Evolutionary conservation across 2,888 invertebrate genomes (phyloP).

Genomic region (Campoplex capitator): DNA sequence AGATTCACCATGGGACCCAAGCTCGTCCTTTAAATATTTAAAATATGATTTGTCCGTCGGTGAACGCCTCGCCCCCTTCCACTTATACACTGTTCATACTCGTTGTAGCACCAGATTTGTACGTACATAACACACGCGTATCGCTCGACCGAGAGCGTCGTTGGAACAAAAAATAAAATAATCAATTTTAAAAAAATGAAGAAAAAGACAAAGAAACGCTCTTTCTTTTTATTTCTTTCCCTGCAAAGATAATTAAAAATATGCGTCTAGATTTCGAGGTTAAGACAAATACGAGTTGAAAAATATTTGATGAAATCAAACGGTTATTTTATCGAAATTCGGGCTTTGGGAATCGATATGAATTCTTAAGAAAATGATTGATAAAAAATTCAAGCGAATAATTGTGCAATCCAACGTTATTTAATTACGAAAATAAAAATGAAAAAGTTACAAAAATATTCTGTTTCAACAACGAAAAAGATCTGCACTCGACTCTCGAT

Average conservation of each 20-base stretch:
- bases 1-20: slow-evolving; percentile 50
- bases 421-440: too few relatives aligned
- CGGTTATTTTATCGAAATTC: neutral
- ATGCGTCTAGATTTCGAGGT: neutral
- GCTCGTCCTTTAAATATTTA: slow-evolving; percentile 69
- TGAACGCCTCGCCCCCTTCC: slow-evolving; percentile 55
- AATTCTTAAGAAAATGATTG: too few relatives aligned
- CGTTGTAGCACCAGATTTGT: slow-evolving; percentile 17
- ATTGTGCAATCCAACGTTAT: too few relatives aligned
- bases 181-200: neutral
- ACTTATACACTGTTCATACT: slow-evolving; percentile 42
- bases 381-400: too few relatives aligned
- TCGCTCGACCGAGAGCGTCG: neutral
- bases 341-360: too few relatives aligned
- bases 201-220: neutral
- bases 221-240: neutral
- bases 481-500: neutral
- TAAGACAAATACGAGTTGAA: neutral
- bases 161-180: neutral
- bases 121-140: neutral
- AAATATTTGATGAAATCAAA: neutral
- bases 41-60: slow-evolving; percentile 72
- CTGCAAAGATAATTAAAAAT: neutral
- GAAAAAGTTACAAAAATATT: too few relatives aligned
- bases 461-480: neutral